Evolutionary conservation across 1,140 invertebrate species (phyloP), one percentile per base, ranked within the genome.

Genomic region (Globodera ellingtonae): DNA sequence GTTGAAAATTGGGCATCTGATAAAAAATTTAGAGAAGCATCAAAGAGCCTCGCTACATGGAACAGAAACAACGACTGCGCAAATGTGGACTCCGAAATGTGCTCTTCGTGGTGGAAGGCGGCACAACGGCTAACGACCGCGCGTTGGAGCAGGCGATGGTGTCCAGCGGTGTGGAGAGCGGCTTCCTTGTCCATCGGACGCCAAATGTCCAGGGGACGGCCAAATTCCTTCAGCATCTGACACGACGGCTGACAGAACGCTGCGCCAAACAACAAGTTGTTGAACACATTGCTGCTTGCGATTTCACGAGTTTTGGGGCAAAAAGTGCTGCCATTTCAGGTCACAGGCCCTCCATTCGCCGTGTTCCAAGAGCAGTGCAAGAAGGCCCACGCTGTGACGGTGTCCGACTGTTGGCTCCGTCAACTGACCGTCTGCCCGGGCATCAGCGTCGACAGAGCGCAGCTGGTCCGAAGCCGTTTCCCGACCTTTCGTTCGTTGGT

Each of bases 391-490:
- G 50, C 75, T n/a, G 62, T 82, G n/a, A 85, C 81, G 5, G 78
- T 84, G 8, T 66, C 74, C 18, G 84, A 85, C 67, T 84, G 82
- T 67, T 85, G 87, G 72, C 62, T 87, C 4, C 77, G 84, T 50
- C 85, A 86, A 81, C 59, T 86, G 24, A 86, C 85, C 4, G 85
- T 86, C 7, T 86, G 85, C 62, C 85, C 85, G 18, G 66, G 73
- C 62, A 77, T 86, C 72, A 86, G 86, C 48, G 62, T 69, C 24
- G 83, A 86, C 24, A 76, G 79, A 59, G 85, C 85, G 35, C 67
- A 48, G 13, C 6, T 48, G 7, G 70, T 86, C 47, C 82, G 73
- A 13, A 46, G 48, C 15, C 62, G 71, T 15, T 86, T 88, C 72
- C 85, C 85, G 2, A 79, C 86, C 24, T 74, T 86, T 67, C 74